Evolutionary conservation across 2,113 vertebrate species (phyloP).

Genomic region (Cryptoleucopteryx plumbea): DNA sequence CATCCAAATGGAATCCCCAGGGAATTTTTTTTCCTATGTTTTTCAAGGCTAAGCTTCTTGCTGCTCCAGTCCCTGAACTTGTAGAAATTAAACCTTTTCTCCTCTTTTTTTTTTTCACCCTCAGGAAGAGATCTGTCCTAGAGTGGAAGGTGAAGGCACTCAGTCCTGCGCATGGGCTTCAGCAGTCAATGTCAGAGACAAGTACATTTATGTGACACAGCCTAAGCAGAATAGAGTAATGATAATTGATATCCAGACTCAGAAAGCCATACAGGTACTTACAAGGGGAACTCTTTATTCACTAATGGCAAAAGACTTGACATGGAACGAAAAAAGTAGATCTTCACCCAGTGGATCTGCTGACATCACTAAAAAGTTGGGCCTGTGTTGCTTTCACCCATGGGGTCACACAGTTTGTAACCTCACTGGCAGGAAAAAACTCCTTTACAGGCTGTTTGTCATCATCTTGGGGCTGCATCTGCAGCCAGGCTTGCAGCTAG

Average conservation of each 20-base stretch:
- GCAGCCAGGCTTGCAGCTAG: neutral
- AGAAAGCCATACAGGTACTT: constrained; percentile 91
- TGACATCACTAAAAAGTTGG: neutral
- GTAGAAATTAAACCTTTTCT: constrained; percentile 33
- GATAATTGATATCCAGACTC: constrained; percentile 87
- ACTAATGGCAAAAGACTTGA: neutral
- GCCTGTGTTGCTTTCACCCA: neutral
- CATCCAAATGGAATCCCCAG: neutral
- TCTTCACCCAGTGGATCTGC: neutral
- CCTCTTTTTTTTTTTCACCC: neutral
- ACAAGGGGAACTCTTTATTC: neutral
- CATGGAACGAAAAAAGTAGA: neutral
- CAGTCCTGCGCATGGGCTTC: constrained; percentile 89
- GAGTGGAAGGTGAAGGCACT: constrained; percentile 68
- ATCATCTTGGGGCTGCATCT: neutral
- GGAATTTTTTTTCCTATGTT: neutral
- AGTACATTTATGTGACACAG: constrained; percentile 90
- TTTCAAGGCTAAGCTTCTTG: neutral
- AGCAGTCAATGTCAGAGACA: constrained; percentile 88
- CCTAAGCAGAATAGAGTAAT: constrained; percentile 85
- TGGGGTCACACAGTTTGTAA: neutral
- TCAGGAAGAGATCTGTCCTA: constrained; percentile 93
- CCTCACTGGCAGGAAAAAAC: neutral
- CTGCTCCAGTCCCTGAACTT: neutral
- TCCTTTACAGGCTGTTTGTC: neutral